Evolutionary conservation across 2,888 invertebrate species (phyloP), one percentile per base, ranked within the genome.

Genomic region (Branchipolynoe longqiensis): DNA sequence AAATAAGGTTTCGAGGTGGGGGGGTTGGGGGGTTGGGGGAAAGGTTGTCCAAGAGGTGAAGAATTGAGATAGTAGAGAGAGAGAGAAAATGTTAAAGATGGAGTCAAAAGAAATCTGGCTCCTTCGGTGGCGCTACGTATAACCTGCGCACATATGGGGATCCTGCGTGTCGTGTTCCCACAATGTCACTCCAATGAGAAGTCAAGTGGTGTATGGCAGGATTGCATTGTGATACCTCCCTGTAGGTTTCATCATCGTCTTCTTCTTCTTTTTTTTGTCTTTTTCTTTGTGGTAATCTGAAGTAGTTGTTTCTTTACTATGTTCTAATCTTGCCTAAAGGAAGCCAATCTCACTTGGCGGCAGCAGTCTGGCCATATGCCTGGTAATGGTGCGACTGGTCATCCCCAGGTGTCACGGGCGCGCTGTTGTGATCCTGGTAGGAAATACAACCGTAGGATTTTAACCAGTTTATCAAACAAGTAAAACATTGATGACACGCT

Each of bases 321-420:
- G n/a, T 58, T n/a, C 31, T 64, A 31, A 14, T 36, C 58, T 69
- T 33, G 33, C 38, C 69, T 69, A 69, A n/a, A 0, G 38, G 58
- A 31, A 78, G 64, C 62, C 62, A 31, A 22, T n/a, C 40, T 83
- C 83, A 83, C 62, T 83, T 83, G 62, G 83, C 83, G 2, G 83
- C 62, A 3, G 83, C 83, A 12, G 83, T 62, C 62, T 83, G 83
- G 28, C 83, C 83, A 41, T 83, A 83, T 18, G 82, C 56, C 64
- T 83, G 83, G 41, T 83, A 83, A 48, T 78, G 78, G 59, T 83
- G 83, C 4, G 25, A 36, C 56, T 69, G 69, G 54, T 83, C 83
- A 25, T 83, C 83, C 3, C 83, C 83, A n/a, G 62, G 83, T 6
- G 83, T 83, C 83, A 83, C 83, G 0, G 83, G 59, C 12, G 83